Base-by-base conservation (phyloP, 92 coral and sea anemone species). In the Zoanthus sociatus region DNA sequence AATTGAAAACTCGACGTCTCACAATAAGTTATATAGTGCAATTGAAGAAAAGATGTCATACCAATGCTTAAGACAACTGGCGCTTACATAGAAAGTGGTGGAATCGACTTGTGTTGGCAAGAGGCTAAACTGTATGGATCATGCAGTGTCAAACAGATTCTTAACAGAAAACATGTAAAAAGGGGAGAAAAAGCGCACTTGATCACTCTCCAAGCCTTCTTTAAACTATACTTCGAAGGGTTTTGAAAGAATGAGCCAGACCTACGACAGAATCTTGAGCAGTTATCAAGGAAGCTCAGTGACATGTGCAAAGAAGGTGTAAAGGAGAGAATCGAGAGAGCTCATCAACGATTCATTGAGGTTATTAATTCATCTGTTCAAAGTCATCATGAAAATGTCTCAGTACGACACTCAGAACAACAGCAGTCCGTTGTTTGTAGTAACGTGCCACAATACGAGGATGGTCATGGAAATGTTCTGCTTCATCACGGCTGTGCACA, bases 401-500 rank as follows among this genome's bases (percentile, higher is more conserved):
- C 54, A 51, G 79, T 55, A 73, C 68, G 51, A 71, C 48, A 90
- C 44, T 78, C 44, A 66, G 71, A 75, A 82, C 71, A 76, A 84
- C 73, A 42, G 60, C 60, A 26, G 26, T 26, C 26, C 26, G 26
- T 26, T 26, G 26, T 26, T 26, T 26, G 26, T 26, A 26, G 26
- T 74, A 84, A 73, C 83, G 66, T 82, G 90, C 9, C 78, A 73
- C 53, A 89, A 92, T 78, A 92, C 89, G 90, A 26, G 77, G 31
- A 92, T 92, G 90, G 94, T 92, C 12, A 74, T 82, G 87, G 92
- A 92, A 71, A 92, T 92, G 92, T 30, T 77, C 87, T 73, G 45
- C 67, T 60, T 60, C 67, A 60, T 60, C 10, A 60, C 4, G 13
- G 67, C 67, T 7, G 67, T 60, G 10, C 91, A 88, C 16, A 87